A percentile compares a stretch with the other conserved stretches of the same genome.
phyloP scores from a whole-genome alignment of 2,888 invertebrate species.

The Mactromeris polynyma region DNA sequence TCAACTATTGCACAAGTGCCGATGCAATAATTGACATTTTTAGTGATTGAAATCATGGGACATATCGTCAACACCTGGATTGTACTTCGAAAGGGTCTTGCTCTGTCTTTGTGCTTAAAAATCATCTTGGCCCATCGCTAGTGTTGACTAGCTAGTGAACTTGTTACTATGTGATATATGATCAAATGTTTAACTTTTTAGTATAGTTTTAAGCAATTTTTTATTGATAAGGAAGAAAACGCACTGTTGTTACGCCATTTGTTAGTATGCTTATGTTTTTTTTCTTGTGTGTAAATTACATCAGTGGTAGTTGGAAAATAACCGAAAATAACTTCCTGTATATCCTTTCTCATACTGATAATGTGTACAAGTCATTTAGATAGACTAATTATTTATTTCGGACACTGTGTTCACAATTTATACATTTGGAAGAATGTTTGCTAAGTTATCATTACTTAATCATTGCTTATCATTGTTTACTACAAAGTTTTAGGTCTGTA shows the following conservation, averaged over 20 bases:
- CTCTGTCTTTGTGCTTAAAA: conserved; percentile 1
- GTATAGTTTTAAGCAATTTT: conserved; percentile 9
- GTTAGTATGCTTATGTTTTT: not conserved
- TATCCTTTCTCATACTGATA: not conserved
- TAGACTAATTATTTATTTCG: not conserved
- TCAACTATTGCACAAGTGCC: not conserved
- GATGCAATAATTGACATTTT: not conserved
- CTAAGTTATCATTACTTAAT: not conserved
- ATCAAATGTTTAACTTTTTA: conserved; percentile 17
- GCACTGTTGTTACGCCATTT: conserved; percentile 3
- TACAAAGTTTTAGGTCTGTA: not conserved
- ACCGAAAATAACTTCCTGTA: not conserved
- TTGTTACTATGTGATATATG: conserved; percentile 11
- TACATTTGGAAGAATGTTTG: not conserved
- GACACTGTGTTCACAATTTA: not conserved
- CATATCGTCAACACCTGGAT: conserved; percentile 6
- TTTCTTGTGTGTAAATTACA: conserved; percentile 7
- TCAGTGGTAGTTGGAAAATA: not conserved
- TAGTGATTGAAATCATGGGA: conserved; percentile 3
- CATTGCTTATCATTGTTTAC: not conserved
- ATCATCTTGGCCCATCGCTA: conserved; percentile 1
- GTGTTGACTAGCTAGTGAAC: not conserved
- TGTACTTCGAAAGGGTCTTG: not conserved
- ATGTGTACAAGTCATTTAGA: not conserved
- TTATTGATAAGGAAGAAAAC: not conserved